Conservation (phyloP, 92 coral and sea anemone genomes). For the Blastomussa wellsi region DNA sequence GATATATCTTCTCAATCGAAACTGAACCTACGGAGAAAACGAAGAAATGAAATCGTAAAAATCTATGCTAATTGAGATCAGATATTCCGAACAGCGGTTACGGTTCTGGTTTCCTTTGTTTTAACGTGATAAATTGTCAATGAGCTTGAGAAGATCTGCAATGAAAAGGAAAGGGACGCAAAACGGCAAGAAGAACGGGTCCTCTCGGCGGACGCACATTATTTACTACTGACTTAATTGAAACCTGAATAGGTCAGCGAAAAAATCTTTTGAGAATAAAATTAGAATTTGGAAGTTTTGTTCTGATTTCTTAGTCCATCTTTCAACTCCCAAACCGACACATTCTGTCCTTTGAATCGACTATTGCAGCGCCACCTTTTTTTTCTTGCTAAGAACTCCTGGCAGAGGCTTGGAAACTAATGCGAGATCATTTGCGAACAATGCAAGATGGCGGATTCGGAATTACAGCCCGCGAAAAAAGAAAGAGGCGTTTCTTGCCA, state of each 20-base stretch:
- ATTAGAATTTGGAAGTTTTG: conserved; percentile 18
- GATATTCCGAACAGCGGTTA: too few relatives aligned
- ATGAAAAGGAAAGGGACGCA: conserved; percentile 28
- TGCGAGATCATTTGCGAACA: background rate
- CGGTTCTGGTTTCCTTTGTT: too few relatives aligned
- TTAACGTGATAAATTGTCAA: too few relatives aligned
- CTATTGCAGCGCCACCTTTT: conserved; percentile 10
- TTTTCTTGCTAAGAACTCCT: conserved; percentile 9
- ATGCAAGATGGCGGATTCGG: too few relatives aligned
- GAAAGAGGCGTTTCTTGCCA: conserved; percentile 23
- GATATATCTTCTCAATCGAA: too few relatives aligned
- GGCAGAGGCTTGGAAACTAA: conserved; percentile 22
- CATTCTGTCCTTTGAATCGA: conserved; percentile 24
- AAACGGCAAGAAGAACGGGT: conserved; percentile 20
- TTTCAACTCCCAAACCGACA: conserved; percentile 17
- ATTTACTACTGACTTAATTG: conserved; percentile 6
- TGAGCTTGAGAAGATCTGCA: too few relatives aligned
- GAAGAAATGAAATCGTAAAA: too few relatives aligned
- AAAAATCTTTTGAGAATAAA: conserved; percentile 29
- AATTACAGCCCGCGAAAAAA: conserved; percentile 1
- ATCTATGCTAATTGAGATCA: too few relatives aligned
- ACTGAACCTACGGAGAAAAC: too few relatives aligned
- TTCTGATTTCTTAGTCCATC: conserved; percentile 11
- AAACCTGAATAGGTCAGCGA: conserved; percentile 24
- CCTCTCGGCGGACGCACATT: conserved; percentile 34